Percentiles rank a stretch among this genome's conserved stretches.
phyloP scores from a whole-genome alignment of 2,888 invertebrate species.

The Pollenia angustigena region DNA sequence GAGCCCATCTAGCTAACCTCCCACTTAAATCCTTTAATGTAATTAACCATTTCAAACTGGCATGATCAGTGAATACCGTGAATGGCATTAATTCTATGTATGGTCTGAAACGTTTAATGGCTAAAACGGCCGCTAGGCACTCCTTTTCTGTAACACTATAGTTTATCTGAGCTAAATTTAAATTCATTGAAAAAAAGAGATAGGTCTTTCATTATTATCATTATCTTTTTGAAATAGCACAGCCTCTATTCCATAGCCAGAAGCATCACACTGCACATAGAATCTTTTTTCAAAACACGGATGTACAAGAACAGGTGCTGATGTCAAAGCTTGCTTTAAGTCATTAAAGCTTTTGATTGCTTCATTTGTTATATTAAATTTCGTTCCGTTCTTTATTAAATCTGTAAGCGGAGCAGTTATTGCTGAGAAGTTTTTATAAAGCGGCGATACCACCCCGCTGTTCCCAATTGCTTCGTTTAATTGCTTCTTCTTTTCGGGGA shows the following conservation, averaged over 20 bases:
- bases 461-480: background rate
- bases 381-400: too few relatives aligned
- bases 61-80: slow-evolving; percentile 28
- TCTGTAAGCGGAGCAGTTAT: too few relatives aligned
- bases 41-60: background rate
- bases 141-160: slow-evolving; percentile 57
- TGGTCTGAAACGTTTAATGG: slow-evolving; percentile 50
- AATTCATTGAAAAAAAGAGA: background rate
- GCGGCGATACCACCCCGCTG: too few relatives aligned
- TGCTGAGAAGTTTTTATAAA: too few relatives aligned
- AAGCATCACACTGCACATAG: background rate
- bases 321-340: background rate
- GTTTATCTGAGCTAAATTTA: slow-evolving; percentile 11
- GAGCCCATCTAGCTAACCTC: slow-evolving; percentile 9
- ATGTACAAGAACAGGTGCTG: background rate
- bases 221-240: background rate
- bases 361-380: background rate
- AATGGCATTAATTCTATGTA: slow-evolving; percentile 50
- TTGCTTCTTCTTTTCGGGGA: slow-evolving; percentile 55
- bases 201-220: background rate
- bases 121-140: slow-evolving; percentile 18
- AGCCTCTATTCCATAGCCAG: background rate
- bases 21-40: slow-evolving; percentile 4
- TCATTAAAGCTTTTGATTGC: background rate
- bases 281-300: background rate